phyloP scores from a whole-genome alignment of 2,888 invertebrate species.

The Anticlea derivata region DNA sequence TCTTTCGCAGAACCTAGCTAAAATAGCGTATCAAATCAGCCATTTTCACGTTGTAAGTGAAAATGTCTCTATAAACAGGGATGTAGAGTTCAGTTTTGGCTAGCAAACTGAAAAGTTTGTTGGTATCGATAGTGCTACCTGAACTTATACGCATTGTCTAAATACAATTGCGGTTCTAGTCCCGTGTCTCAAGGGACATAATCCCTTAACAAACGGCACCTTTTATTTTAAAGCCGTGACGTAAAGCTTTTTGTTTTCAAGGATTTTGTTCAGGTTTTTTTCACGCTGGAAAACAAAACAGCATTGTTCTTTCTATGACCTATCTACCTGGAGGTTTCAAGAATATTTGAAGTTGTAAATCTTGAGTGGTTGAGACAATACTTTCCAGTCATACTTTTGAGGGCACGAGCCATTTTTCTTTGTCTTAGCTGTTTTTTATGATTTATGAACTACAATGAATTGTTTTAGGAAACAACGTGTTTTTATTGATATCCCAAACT shows the following conservation, averaged over 20 bases:
- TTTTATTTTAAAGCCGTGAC: conserved; percentile 73
- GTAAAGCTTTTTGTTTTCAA: conserved; percentile 63
- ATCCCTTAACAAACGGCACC: conserved; percentile 71
- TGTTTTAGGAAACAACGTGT: not conserved
- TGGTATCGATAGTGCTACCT: conserved; percentile 67
- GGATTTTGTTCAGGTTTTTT: conserved; percentile 45
- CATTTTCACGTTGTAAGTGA: conserved; percentile 13
- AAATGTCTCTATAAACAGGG: conserved; percentile 14
- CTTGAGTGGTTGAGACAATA: conserved; percentile 45
- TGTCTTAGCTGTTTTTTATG: conserved; percentile 15
- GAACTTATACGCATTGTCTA: conserved; percentile 67
- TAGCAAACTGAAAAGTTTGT: conserved; percentile 39
- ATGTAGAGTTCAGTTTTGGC: conserved; percentile 36
- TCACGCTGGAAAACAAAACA: conserved; percentile 47
- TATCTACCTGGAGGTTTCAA: conserved; percentile 44
- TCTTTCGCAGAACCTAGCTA: conserved; percentile 53
- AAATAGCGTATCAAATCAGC: conserved; percentile 31
- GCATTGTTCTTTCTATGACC: conserved; percentile 39
- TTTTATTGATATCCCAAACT: conserved; percentile 1
- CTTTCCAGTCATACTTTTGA: conserved; percentile 29
- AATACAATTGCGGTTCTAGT: conserved; percentile 63
- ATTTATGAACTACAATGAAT: conserved; percentile 4
- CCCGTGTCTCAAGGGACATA: conserved; percentile 59
- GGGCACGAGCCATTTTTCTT: conserved; percentile 46
- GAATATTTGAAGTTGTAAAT: conserved; percentile 48